Base-by-base conservation (phyloP, 92 coral and sea anemone species). In the Epizoanthus ramosus region DNA sequence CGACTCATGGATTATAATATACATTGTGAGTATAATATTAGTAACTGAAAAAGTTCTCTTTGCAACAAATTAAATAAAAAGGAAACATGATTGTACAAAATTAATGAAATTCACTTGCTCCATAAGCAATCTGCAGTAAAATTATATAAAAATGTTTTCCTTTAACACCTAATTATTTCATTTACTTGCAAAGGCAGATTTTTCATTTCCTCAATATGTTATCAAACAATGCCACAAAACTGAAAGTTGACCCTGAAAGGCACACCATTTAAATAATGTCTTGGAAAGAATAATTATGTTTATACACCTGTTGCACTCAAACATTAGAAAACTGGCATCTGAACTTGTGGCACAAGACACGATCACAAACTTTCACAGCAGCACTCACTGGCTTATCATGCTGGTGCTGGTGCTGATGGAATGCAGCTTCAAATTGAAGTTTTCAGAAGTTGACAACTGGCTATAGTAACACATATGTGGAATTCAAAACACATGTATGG, bases 161-260 rank as follows among this genome's bases (percentile, higher is more conserved):
- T 43, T 18, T 15, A 60, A 41, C 61, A 7, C 47, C 2, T 60
- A 41, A 39, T 61, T 45, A 61, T 28, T 6, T 3, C 60, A 13
- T 45, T 54, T 74, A 25, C 7, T 19, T 71, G 14, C 13, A 45
- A 9, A 24, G 45, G 18, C 24, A 3, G 3, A 53, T 24, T 31
- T 53, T 74, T 56, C 79, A 74, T 74, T 74, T 74, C 65, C 79
- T 43, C 57, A 43, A 61, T 18, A 60, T 28, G 61, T 69, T 77
- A 15, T 69, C 37, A 35, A 5, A 22, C 50, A 67, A 33, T 67
- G 18, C 71, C 35, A 28, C 71, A 67, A 67, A 8, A 15, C 2
- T 37, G 13, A 17, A 41, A 67, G 6, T 67, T 37, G 17, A 19
- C 39, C 19, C 22, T 24, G 50, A 67, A 67, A 67, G 50, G 50